These are phyloP conservation scores for Meiosimyza decipiens DNA, from an alignment of 2,888 invertebrate genomes.

Conservation along the genomic window DNA sequence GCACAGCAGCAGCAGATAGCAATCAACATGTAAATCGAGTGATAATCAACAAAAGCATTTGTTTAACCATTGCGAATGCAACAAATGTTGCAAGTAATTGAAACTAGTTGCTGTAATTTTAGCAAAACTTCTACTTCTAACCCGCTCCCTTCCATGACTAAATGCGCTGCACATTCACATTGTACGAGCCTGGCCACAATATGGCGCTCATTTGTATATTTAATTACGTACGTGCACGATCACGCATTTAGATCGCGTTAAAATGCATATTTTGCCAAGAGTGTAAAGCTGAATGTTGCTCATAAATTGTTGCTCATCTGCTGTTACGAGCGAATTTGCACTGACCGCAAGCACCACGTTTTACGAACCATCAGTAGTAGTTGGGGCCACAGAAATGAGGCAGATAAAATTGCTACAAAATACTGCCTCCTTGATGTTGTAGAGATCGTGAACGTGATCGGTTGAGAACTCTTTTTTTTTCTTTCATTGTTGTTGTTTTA, in stretches of 20 bases:
- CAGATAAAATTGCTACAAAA: slow-evolving; percentile 31
- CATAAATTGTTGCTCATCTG: slow-evolving; percentile 29
- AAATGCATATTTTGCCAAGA: slow-evolving; percentile 22
- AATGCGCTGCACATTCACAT: background rate
- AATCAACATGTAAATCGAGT: too few species aligned
- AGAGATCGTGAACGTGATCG: slow-evolving; percentile 24
- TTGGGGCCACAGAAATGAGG: slow-evolving; percentile 10
- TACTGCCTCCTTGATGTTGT: slow-evolving; percentile 6
- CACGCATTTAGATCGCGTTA: slow-evolving; percentile 37
- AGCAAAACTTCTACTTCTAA: background rate
- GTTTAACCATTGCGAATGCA: too few species aligned
- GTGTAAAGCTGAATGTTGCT: slow-evolving; percentile 17
- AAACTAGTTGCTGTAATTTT: slow-evolving; percentile 18
- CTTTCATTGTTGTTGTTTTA: background rate
- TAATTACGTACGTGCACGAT: slow-evolving; percentile 33
- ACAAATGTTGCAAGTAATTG: slow-evolving; percentile 20
- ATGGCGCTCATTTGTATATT: slow-evolving; percentile 20
- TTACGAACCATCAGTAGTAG: background rate
- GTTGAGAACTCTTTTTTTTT: background rate
- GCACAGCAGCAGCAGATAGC: too few species aligned
- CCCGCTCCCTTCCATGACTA: background rate
- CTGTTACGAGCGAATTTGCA: background rate
- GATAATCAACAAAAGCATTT: too few species aligned
- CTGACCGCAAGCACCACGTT: slow-evolving; percentile 10
- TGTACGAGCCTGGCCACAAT: background rate